Conservation (phyloP, 2,888 invertebrate genomes). For the Rambutsinella grinnellia region DNA sequence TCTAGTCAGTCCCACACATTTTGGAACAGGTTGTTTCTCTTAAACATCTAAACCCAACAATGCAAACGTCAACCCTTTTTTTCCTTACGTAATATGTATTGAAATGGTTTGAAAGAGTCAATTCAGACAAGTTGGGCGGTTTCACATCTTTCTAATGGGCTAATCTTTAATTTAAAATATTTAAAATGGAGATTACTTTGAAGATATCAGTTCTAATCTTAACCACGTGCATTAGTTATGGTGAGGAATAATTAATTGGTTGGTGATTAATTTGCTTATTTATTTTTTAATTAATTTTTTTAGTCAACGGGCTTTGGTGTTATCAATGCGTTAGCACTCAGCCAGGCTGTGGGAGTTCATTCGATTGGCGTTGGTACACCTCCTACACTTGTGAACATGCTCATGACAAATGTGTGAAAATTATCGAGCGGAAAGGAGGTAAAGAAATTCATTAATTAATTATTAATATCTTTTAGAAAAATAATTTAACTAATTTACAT, state of each 20-base stretch:
- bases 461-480: too few relatives aligned
- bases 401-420: conserved; percentile 90
- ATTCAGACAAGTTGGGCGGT: too few relatives aligned
- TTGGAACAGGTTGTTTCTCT: too few relatives aligned
- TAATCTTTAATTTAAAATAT: background rate
- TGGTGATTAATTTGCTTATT: background rate
- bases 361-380: conserved; percentile 84
- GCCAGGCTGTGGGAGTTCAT: conserved; percentile 87
- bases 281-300: background rate
- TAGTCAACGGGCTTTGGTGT: conserved; percentile 75
- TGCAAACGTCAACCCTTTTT: too few relatives aligned
- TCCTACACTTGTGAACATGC: conserved; percentile 87
- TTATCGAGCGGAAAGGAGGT: conserved; percentile 89
- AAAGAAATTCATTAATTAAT: conserved; percentile 63
- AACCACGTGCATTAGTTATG: background rate
- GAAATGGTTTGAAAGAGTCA: too few relatives aligned
- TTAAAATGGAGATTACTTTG: conserved; percentile 23
- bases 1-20: too few relatives aligned
- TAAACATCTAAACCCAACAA: too few relatives aligned
- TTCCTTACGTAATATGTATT: too few relatives aligned
- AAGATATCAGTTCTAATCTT: background rate
- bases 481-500: too few relatives aligned
- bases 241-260: conserved; percentile 8
- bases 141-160: too few relatives aligned
- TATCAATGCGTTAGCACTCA: conserved; percentile 91